These are phyloP conservation scores for Phylloscopus trochilus DNA, from an alignment of 2,113 vertebrate species.

Conservation along the genomic window DNA sequence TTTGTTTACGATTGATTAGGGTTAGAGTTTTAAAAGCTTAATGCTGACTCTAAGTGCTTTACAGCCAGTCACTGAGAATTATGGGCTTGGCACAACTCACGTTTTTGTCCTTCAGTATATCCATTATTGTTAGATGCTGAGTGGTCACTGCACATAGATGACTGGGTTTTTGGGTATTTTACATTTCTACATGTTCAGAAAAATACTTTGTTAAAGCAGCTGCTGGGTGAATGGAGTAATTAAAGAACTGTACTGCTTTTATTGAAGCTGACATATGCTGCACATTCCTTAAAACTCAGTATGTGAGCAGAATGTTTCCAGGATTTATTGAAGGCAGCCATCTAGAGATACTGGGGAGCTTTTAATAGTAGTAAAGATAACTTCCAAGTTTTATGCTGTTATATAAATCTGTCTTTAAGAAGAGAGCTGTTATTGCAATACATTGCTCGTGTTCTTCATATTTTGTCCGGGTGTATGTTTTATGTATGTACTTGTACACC, in stretches of 20 bases:
- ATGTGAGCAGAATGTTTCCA: constrained; percentile 43
- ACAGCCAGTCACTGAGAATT: constrained; percentile 42
- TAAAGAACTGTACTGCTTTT: constrained; percentile 26
- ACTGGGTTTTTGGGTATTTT: neutral
- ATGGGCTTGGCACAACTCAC: neutral
- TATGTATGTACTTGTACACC: neutral
- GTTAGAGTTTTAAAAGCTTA: constrained; percentile 39
- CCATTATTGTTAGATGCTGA: constrained; percentile 29
- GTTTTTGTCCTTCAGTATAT: constrained; percentile 16
- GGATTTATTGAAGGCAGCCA: constrained; percentile 20
- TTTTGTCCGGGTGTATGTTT: neutral
- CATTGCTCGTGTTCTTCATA: neutral
- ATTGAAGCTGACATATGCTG: constrained; percentile 50
- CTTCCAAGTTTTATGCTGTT: constrained; percentile 10
- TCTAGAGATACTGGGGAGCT: constrained; percentile 8
- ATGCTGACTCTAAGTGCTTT: neutral
- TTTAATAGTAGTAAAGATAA: constrained; percentile 29
- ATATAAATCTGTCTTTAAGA: neutral
- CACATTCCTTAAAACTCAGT: constrained; percentile 5
- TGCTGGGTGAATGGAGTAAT: constrained; percentile 37
- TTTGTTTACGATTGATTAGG: neutral
- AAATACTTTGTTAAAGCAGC: constrained; percentile 15
- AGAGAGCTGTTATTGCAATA: neutral
- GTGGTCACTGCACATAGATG: neutral
- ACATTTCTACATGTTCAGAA: constrained; percentile 19